Conservation (phyloP, 2,797 vertebrate genomes). For the Anguilla anguilla region DNA sequence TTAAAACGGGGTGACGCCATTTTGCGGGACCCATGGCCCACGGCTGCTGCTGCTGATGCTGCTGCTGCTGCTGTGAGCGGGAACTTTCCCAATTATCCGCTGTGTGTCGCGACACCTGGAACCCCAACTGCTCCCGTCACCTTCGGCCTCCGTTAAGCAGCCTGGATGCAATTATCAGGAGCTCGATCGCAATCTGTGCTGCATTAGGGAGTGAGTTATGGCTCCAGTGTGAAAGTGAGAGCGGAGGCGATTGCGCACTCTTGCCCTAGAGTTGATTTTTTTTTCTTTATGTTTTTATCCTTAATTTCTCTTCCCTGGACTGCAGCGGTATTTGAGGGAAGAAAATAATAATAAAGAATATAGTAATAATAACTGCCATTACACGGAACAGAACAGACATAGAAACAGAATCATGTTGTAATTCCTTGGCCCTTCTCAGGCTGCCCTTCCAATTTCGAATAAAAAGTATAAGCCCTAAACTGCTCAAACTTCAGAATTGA, state of each 20-base stretch:
- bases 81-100: conserved; percentile 2
- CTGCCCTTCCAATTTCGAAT: neutral
- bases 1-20: conserved; percentile 4
- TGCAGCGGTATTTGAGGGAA: neutral
- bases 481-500: neutral
- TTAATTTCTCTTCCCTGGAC: neutral
- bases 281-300: neutral
- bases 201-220: neutral
- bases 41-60: too few relatives aligned
- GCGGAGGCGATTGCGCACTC: neutral
- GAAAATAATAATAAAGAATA: too few relatives aligned
- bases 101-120: neutral
- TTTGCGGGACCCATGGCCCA: neutral
- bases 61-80: neutral
- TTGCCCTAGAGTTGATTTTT: neutral
- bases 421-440: neutral
- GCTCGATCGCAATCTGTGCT: neutral
- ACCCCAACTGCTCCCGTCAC: conserved; percentile 21
- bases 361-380: neutral
- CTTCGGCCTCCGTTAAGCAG: neutral
- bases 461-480: neutral
- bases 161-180: neutral
- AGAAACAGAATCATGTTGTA: neutral
- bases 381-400: neutral
- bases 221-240: neutral